Base-by-base conservation (phyloP, 2,888 invertebrate genomes). In the Drosophila stalkeri region DNA sequence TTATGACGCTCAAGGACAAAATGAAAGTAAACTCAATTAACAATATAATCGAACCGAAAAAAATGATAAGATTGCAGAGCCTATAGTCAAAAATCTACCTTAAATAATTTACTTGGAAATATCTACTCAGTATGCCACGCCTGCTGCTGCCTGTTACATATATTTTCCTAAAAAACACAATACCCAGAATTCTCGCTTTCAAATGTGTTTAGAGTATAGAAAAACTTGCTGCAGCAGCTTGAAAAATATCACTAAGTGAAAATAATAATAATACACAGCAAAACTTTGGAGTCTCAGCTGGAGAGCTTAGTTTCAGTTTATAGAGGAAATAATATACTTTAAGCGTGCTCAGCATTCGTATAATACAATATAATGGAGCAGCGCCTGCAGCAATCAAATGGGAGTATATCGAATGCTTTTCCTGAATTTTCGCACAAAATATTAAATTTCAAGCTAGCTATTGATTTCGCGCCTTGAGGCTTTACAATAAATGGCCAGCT, bases 341-440 rank as follows among this genome's bases (percentile, higher is more conserved):
- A 51, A 31, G n/a, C 49, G n/a, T n/a, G 49, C 31, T 49, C 35
- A 57, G 44, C 57, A 3, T 2, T n/a, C n/a, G 37, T 23, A 44
- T 46, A 35, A 23, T 23, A n/a, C 23, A 41, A 12, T 20, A 16
- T 20, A 59, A 18, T 5, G n/a, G n/a, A 12, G 31, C 31, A 18
- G 12, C 11, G n/a, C 49, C 49, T 18, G 49, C 31, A 14, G n/a
- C 46, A 41, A 43, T 39, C 41, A 63, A 71, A 68, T 33, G 8
- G 8, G 8, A 16, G 1, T 8, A 8, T 39, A 27, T 44, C 12
- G 35, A 37, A 44, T 23, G 35, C 14, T 46, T 46, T 37, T n/a
- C 3, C 4, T 18, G 11, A n/a, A n/a, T 51, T 20, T 9, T 2
- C 27, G 5, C 12, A 1, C 18, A 9, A 6, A 14, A 51, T 52